Evolutionary conservation across 2,113 vertebrate genomes (phyloP), one percentile per base, ranked within the genome.

Genomic region (Pteronura brasiliensis): DNA sequence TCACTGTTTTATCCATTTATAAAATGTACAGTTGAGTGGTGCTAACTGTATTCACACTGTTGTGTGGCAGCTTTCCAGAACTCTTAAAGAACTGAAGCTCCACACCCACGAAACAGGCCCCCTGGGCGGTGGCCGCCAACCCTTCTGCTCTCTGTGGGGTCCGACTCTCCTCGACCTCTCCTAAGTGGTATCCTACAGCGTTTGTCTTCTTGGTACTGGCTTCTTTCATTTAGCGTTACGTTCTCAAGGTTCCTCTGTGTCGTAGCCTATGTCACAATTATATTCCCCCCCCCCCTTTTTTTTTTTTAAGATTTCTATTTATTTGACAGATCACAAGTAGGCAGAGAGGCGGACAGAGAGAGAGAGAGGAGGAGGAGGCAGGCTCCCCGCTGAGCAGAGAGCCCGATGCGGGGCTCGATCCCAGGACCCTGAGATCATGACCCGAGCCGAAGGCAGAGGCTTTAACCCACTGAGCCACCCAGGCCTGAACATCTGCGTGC

Each of bases 161-260:
- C 1, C 42, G 34, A 59, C 44, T 47, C 1, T 52, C 52, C 52
- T 44, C 0, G 13, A 39, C 6, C 57, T 77, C n/a, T 2, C 49
- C 0, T 25, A 47, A 34, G 39, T 52, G 47, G 36, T n/a, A 15
- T 80, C 55, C 1, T 0, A 13, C 2, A 10, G 27, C 14, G 0
- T 63, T 57, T 27, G 36, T 52, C 25, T n/a, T 82, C 55, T 6
- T 18, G 79, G 17, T 14, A 11, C 4, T 25, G 71, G 23, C 23
- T 74, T 20, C 4, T 55, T 39, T 88, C 13, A 20, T 29, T 65
- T 82, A 29, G 49, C 13, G 1, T 15, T 9, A 15, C 34, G 3
- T 63, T 55, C 47, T 90, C 42, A 9, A 36, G 69, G 27, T 69
- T n/a, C 27, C 10, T 49, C 31, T 4, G 0, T 17, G 27, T 12